These are phyloP conservation scores for Mimumesa dahlbomi DNA, from an alignment of 2,888 invertebrate genomes.

Conservation along the genomic window DNA sequence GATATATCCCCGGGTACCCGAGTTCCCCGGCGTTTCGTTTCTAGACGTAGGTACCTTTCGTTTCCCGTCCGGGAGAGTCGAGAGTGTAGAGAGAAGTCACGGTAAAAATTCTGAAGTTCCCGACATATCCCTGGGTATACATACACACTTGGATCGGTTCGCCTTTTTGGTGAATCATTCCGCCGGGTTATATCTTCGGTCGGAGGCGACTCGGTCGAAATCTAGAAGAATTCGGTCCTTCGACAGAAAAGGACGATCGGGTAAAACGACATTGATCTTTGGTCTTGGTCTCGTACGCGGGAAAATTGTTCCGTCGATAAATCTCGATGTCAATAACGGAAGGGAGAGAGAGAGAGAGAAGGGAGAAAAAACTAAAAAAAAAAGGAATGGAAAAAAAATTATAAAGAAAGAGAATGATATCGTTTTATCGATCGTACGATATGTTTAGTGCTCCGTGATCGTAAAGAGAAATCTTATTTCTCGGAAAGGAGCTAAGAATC, in stretches of 20 bases:
- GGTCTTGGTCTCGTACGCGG: conserved; percentile 1
- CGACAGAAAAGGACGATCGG: conserved; percentile 21
- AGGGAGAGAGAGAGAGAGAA: not conserved
- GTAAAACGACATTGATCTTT: conserved; percentile 12
- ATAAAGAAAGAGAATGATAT: conserved; percentile 4
- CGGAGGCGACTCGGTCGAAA: conserved; percentile 18
- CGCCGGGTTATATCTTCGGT: conserved; percentile 27
- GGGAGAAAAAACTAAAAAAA: not conserved
- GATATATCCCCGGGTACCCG: not conserved
- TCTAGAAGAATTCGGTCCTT: conserved; percentile 29
- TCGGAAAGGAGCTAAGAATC: not conserved
- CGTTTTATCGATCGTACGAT: conserved; percentile 4
- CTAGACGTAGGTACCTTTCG: conserved; percentile 8
- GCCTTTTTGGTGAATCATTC: conserved; percentile 28
- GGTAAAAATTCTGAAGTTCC: conserved; percentile 41
- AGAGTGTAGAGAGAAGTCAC: conserved; percentile 2
- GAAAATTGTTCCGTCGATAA: conserved; percentile 33
- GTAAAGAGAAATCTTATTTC: conserved; percentile 2
- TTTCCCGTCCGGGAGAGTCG: conserved; percentile 17
- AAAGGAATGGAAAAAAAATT: not conserved
- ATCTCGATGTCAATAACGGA: conserved; percentile 30
- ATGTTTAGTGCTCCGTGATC: not conserved
- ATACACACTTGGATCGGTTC: conserved; percentile 40
- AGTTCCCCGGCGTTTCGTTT: not conserved
- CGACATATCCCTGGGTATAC: conserved; percentile 19